Conservation (phyloP, 2,113 vertebrate genomes). For the Chlamydotis undulata region DNA sequence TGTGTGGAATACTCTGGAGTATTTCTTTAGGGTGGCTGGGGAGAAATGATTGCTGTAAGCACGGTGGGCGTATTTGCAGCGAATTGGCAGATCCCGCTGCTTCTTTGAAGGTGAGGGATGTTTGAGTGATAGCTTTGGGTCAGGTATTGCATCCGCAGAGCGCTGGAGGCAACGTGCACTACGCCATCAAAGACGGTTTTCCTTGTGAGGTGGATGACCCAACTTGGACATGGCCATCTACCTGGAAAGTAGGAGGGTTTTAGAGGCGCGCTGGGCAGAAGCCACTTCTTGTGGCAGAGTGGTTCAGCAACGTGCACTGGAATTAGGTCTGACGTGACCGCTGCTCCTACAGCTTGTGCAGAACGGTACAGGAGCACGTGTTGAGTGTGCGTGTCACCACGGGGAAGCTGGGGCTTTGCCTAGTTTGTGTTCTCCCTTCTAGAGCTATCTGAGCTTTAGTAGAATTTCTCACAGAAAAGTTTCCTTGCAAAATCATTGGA, state of each 20-base stretch:
- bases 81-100: not conserved
- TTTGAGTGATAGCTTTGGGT: not conserved
- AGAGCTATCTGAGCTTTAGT: not conserved
- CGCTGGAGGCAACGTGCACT: not conserved
- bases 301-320: not conserved
- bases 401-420: not conserved
- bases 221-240: fast-evolving
- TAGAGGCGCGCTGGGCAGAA: not conserved
- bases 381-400: not conserved
- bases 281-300: not conserved
- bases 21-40: not conserved
- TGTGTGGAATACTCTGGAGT: not conserved
- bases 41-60: not conserved
- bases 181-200: not conserved
- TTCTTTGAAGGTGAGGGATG: not conserved
- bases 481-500: not conserved
- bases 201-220: not conserved
- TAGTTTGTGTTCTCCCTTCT: not conserved
- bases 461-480: not conserved
- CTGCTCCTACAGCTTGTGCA: not conserved
- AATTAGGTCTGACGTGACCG: not conserved
- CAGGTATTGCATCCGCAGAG: not conserved
- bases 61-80: fast-evolving
- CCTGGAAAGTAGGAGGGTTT: not conserved
- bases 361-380: not conserved